Percentiles rank a stretch among this genome's conserved stretches.
phyloP scores from a whole-genome alignment of 2,888 invertebrate species.

The Barypeithes pellucidus region DNA sequence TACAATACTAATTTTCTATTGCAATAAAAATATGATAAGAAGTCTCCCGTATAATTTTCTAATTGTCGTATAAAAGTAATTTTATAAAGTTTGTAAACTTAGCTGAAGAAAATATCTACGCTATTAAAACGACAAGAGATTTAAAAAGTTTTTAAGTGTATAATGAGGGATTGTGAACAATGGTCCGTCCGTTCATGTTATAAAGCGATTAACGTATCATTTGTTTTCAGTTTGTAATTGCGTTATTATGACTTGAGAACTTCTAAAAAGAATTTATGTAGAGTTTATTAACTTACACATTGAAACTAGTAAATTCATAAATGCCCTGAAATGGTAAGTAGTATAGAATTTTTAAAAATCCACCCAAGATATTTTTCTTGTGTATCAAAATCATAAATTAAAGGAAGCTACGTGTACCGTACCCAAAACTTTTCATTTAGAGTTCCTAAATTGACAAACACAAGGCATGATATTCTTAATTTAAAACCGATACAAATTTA shows the following conservation, averaged over 20 bases:
- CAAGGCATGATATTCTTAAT: no score
- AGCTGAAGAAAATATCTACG: background rate
- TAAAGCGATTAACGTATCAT: background rate
- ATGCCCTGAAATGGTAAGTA: background rate
- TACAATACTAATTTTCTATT: background rate
- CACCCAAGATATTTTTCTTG: no score
- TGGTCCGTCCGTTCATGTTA: background rate
- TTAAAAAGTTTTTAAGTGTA: conserved; percentile 2
- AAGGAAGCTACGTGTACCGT: no score
- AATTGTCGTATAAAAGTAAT: background rate
- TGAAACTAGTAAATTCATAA: background rate
- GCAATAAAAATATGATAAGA: conserved; percentile 1
- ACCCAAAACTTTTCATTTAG: no score
- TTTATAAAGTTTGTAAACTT: conserved; percentile 6
- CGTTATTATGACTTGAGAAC: background rate
- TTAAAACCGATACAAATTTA: no score
- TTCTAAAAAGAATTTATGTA: background rate
- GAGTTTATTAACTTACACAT: background rate
- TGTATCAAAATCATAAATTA: no score
- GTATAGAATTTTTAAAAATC: no score
- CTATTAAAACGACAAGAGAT: conserved; percentile 11
- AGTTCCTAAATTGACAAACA: no score
- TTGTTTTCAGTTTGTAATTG: background rate
- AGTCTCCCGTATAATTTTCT: conserved; percentile 8
- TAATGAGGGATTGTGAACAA: background rate